Evolutionary conservation across 2,888 invertebrate genomes (phyloP), one percentile per base, ranked within the genome.

Genomic region (Epiblema foenella): DNA sequence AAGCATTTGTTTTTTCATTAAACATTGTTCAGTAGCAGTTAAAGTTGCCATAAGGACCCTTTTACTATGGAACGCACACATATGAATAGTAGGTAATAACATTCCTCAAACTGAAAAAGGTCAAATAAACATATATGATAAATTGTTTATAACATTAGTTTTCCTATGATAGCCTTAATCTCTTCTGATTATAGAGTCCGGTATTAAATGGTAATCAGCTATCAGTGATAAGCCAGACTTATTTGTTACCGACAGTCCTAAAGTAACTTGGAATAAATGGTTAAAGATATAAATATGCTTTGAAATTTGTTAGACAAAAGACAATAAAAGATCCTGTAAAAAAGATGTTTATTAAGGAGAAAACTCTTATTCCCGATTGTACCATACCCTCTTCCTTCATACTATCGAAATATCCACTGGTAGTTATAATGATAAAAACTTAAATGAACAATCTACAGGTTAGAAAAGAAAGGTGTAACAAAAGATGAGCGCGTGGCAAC

Each of bases 401-500:
- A 42, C 42, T 5, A 3, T 42, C 4, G 5, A 5, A 42, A 15
- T n/a, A 33, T 46, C 7, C 15, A n/a, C 7, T 2, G n/a, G n/a
- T 46, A n/a, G n/a, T n/a, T n/a, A n/a, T 1, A 8, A n/a, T 46
- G 46, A n/a, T 20, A 18, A 39, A n/a, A n/a, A 7, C 17, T 15
- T 33, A 2, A 17, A 54, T 54, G 20, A 5, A 9, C 9, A 54
- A 60, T n/a, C 12, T 75, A 75, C 81, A 93, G 93, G 76, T 79
- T 91, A 80, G 89, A 91, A 77, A 89, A 89, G 75, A 91, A 90
- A 81, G 85, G 84, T 15, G 79, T 82, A n/a, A 85, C 87, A 49
- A 94, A 95, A 80, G 94, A 94, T 83, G 94, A 94, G 52, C 94
- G 95, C 78, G 82, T 95, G 59, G 90, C 89, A 33, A 94, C 95